Percentiles rank a stretch among this genome's conserved stretches.
These are phyloP conservation scores for Cyprinodon variegatus DNA, from an alignment of 2,113 vertebrate genomes.

Conservation along the genomic window DNA sequence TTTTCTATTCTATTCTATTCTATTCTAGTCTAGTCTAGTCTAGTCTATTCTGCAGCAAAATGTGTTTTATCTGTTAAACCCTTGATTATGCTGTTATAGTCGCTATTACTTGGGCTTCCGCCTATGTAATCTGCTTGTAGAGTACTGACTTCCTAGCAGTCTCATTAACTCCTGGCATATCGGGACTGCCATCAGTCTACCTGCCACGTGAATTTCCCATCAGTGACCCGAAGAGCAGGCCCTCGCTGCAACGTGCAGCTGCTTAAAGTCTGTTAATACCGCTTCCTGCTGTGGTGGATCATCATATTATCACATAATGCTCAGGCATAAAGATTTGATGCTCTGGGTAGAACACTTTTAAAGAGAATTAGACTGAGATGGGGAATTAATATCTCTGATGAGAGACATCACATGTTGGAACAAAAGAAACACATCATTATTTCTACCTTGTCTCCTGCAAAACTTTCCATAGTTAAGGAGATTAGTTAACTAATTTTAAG, in stretches of 20 bases:
- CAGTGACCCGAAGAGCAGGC: constrained; percentile 21
- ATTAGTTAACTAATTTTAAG: not conserved
- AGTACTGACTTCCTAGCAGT: constrained; percentile 47
- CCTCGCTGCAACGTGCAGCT: constrained; percentile 14
- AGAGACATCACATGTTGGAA: not conserved
- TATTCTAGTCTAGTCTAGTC: constrained; percentile 2
- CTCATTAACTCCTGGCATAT: constrained; percentile 44
- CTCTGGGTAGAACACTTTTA: constrained; percentile 11
- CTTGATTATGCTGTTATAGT: constrained; percentile 10
- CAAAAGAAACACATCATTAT: not conserved
- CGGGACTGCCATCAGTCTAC: constrained; percentile 40
- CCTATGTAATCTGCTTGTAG: constrained; percentile 48
- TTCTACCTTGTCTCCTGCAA: constrained; percentile 2
- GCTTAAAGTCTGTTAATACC: constrained; percentile 45
- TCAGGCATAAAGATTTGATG: constrained; percentile 12
- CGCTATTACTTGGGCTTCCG: constrained; percentile 25
- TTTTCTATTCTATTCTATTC: not conserved
- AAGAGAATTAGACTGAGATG: constrained; percentile 17
- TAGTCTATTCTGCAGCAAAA: not conserved
- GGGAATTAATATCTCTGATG: constrained; percentile 5
- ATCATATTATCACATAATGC: constrained; percentile 4
- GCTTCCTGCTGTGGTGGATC: constrained; percentile 33
- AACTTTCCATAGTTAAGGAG: not conserved
- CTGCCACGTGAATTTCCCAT: constrained; percentile 56
- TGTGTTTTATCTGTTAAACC: not conserved